Base-by-base conservation (phyloP, 2,113 vertebrate genomes). In the Pogonocichla stellata region DNA sequence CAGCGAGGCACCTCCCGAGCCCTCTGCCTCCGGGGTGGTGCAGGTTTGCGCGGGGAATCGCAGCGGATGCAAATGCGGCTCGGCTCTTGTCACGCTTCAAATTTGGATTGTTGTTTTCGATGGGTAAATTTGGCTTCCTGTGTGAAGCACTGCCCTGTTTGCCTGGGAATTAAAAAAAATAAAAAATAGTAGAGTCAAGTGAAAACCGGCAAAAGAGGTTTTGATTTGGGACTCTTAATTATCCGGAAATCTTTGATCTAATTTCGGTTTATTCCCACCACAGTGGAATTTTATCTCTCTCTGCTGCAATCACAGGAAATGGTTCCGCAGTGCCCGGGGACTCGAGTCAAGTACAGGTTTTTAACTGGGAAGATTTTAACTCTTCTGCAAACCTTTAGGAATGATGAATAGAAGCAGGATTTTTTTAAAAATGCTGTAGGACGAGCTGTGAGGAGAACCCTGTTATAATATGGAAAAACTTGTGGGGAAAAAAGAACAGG, bases 261-360 rank as follows among this genome's bases (percentile, higher is more conserved):
- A 82, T 70, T 94, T 79, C 18, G 3, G 47, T 66, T 86, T 75
- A 22, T 95, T 91, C 87, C 78, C 67, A 62, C 54, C 81, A 70
- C 23, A 16, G 62, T 69, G 89, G 81, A 90, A 94, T 95, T 92
- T 95, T 91, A 15, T 90, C 50, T 91, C 54, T 90, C 36, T 47
- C 24, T 88, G 64, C 90, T 81, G 88, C 85, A 84, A 33, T 78
- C 88, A 64, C 79, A 78, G 94, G 85, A 91, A 94, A 86, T 54
- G 71, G 79, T 74, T 90, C 67, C 88, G 85, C 74, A n/a, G 71
- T 70, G 71, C 60, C 31, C 3, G 0, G 38, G 47, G 86, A 65
- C 45, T 75, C 34, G 43, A 84, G 72, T 69, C 45, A 84, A 87
- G 43, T 12, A 48, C 48, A 64, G 69, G 70, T 60, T 94, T 92